Evolutionary conservation across 2,113 vertebrate species (phyloP), one percentile per base, ranked within the genome.

Genomic region (Chrysochloris asiatica): DNA sequence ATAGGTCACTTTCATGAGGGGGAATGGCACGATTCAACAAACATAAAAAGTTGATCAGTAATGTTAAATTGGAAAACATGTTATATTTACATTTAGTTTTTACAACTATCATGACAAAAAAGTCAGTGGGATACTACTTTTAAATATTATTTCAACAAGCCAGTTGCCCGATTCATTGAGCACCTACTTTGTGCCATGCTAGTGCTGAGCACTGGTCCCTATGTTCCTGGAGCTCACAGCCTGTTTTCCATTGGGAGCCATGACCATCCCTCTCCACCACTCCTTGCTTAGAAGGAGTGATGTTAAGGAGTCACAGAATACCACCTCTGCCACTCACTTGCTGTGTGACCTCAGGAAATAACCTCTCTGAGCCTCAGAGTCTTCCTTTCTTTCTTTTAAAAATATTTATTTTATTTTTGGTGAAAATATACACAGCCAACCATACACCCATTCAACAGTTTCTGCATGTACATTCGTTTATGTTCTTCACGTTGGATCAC

Each of bases 331-430:
- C 71, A 72, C 24, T 38, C 36, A 59, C 47, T 43, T 22, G 80
- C 61, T 90, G 52, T 77, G 92, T 71, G 30, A 65, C 78, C 61
- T 79, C 63, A 63, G 28, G 69, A 83, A 85, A 21, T 71, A 71
- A 75, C 87, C 67, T 88, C 38, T 63, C 86, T 91, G 81, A 71
- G 19, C n/a, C 33, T 75, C 45, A 54, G 54, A 28, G 28, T 30
- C 59, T 41, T 69, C 12, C 19, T 85, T 75, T 79, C 8, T 54
- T 82, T 69, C 67, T 41, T 69, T 69, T 38, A 38, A 6, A 22
- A 69, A 69, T 38, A n/a, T 36, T n/a, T 36, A 22, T 67, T 21
- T 67, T 67, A 17, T 69, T 69, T 38, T 21, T 19, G 30, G 36
- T 38, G 67, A 69, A 69, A 69, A 38, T 69, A n/a, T 21, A 69